These are phyloP conservation scores for Mellilla xanthometata DNA, from an alignment of 2,888 invertebrate genomes.

Conservation along the genomic window DNA sequence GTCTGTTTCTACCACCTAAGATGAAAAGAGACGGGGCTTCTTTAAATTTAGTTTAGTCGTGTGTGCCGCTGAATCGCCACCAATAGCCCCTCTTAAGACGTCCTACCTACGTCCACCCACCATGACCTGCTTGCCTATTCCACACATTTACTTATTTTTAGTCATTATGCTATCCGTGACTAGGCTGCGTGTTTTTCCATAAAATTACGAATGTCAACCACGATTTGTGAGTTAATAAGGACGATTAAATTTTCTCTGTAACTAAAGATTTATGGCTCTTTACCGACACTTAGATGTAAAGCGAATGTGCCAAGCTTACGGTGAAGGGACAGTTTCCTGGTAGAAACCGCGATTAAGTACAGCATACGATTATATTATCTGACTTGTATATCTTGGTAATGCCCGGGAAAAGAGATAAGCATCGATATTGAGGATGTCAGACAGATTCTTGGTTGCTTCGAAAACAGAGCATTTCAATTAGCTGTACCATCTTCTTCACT, in stretches of 20 bases:
- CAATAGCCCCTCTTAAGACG: too few relatives aligned
- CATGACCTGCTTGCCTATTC: conserved; percentile 55
- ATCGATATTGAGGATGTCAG: conserved; percentile 1
- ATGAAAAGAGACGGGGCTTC: too few relatives aligned
- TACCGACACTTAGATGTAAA: conserved; percentile 26
- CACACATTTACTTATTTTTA: conserved; percentile 59
- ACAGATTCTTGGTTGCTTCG: background rate
- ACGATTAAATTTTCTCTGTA: conserved; percentile 43
- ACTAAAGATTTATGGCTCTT: conserved; percentile 31
- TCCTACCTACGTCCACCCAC: conserved; percentile 22
- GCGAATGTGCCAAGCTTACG: conserved; percentile 23
- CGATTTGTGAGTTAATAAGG: conserved; percentile 37
- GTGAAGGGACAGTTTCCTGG: conserved; percentile 8
- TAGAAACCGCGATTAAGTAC: conserved; percentile 9
- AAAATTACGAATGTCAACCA: conserved; percentile 44
- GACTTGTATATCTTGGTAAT: conserved; percentile 4
- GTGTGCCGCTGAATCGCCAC: too few relatives aligned
- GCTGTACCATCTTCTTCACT: background rate
- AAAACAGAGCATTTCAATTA: background rate
- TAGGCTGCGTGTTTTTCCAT: conserved; percentile 51
- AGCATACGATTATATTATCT: conserved; percentile 3
- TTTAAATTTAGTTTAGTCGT: too few relatives aligned
- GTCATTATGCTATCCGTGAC: conserved; percentile 47
- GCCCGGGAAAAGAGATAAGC: conserved; percentile 1
- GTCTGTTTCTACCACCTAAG: too few relatives aligned